Base-by-base conservation (phyloP, 2,797 vertebrate species). In the Phataginus tetradactyla region DNA sequence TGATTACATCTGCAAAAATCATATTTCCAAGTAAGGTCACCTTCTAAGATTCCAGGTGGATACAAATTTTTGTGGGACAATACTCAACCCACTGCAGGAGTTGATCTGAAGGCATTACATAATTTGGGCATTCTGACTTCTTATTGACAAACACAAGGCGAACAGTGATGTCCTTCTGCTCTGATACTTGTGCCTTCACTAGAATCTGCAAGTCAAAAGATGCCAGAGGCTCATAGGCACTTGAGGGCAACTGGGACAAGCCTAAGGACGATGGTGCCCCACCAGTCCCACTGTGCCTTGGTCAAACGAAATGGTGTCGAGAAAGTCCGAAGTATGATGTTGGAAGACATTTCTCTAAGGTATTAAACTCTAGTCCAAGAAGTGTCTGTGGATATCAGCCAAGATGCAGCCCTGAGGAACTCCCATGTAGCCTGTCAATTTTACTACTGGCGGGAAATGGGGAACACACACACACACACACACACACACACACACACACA, bases 361-460 rank as follows among this genome's bases (percentile, higher is more conserved):
- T 71, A 34, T 57, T 68, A 92, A 15, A 25, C 68, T 61, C 7
- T 66, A 72, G 4, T 68, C 32, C 39, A 90, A 21, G 34, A 29
- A 53, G n/a, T 45, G 9, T 3, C 18, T 2, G 0, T 86, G 51
- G 49, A 88, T 12, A 55, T 29, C 5, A 86, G 34, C 9, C 25
- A 25, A 1, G 27, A 45, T 49, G 5, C 23, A 27, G 8, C 17
- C 13, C 34, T 72, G 5, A 86, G n/a, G 23, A 42, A 49, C 5
- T 27, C 29, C 37, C 18, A 3, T 25, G n/a, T 12, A 13, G 12
- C 2, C 61, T 63, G 18, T 7, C 55, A 53, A 61, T 12, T 42
- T 81, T 7, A 7, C 17, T 79, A 21, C 15, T 20, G 12, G 9
- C 13, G 1, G 2, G 20, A 1, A 1, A 4, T 12, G 4, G 45